phyloP scores from a whole-genome alignment of 2,113 vertebrate species.

The Polyodon spathula region DNA sequence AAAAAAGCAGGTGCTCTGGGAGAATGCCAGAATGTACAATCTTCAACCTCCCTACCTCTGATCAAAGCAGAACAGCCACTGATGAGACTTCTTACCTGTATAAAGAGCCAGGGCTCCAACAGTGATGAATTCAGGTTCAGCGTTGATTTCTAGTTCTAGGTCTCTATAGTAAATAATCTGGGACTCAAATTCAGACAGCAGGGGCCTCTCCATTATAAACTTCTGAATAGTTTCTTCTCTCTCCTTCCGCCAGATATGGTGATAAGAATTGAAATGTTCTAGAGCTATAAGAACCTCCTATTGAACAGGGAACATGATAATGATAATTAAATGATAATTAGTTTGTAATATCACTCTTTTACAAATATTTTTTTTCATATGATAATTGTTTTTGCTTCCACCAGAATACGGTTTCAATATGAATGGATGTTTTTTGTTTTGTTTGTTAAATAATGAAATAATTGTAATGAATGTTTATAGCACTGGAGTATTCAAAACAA shows the following conservation, averaged over 20 bases:
- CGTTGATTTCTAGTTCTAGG: slow-evolving; percentile 71
- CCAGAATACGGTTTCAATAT: too few relatives aligned
- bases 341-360: too few relatives aligned
- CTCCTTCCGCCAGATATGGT: slow-evolving; percentile 83
- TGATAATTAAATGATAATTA: too few relatives aligned
- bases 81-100: slow-evolving; percentile 57
- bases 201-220: slow-evolving; percentile 59
- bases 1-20: too few relatives aligned
- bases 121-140: slow-evolving; percentile 73
- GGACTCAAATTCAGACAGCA: slow-evolving; percentile 81
- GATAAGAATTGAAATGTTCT: slow-evolving; percentile 68
- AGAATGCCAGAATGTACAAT: too few relatives aligned
- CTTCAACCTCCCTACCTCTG: too few relatives aligned
- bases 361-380: background rate
- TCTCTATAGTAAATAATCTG: slow-evolving; percentile 78
- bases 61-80: too few relatives aligned
- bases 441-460: too few relatives aligned
- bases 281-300: slow-evolving; percentile 72
- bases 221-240: slow-evolving; percentile 66
- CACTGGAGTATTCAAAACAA: too few relatives aligned
- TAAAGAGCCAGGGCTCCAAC: slow-evolving; percentile 78
- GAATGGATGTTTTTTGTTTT: too few relatives aligned
- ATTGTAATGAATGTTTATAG: too few relatives aligned
- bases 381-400: too few relatives aligned
- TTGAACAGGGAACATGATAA: background rate